Evolutionary conservation across 2,888 invertebrate genomes (phyloP).

Genomic region (Erpobdella octoculata): DNA sequence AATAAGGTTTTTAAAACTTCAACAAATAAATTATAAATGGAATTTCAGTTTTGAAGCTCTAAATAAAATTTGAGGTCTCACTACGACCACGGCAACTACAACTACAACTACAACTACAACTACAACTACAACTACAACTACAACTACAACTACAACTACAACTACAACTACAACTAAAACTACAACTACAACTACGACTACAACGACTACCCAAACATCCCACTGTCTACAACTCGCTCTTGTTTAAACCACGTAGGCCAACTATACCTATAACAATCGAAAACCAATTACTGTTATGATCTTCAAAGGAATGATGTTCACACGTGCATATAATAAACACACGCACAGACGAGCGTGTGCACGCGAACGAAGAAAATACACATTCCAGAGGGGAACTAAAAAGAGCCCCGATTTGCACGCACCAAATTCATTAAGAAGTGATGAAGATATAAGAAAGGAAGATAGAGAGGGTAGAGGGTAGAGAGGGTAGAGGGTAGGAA

Average conservation of each 20-base stretch:
- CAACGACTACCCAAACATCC: not conserved
- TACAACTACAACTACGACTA: not conserved
- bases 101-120: not conserved
- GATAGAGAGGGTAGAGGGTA: not conserved
- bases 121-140: not conserved
- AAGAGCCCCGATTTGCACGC: too few species aligned
- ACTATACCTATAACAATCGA: too few species aligned
- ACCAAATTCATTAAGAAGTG: too few species aligned
- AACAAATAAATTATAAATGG: too few species aligned
- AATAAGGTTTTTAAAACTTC: too few species aligned
- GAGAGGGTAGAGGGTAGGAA: not conserved
- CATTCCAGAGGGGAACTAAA: not conserved
- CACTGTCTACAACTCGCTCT: too few species aligned
- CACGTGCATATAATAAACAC: not conserved
- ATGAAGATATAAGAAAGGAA: not conserved
- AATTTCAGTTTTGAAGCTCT: too few species aligned
- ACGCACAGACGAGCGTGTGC: not conserved
- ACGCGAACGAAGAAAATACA: too few species aligned
- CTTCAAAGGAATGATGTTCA: too few species aligned
- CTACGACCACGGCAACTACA: not conserved
- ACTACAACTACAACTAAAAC: not conserved
- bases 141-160: not conserved
- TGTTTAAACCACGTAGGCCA: too few species aligned
- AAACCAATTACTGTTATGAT: too few species aligned
- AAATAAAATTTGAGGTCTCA: too few species aligned